phyloP scores from a whole-genome alignment of 1,140 invertebrate species.

The Drosophila sulfurigaster region DNA sequence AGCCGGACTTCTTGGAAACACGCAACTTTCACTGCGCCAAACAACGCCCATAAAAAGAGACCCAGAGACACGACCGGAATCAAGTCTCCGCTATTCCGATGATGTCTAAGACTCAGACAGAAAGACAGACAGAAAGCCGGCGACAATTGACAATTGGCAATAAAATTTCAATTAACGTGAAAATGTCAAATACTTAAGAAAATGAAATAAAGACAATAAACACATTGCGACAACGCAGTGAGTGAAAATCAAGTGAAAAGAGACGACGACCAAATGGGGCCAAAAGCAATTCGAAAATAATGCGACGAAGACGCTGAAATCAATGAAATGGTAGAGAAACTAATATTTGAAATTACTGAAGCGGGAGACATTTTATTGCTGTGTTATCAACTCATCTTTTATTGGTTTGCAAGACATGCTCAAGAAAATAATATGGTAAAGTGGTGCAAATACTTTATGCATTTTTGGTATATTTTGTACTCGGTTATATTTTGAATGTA shows the following conservation, averaged over 20 bases:
- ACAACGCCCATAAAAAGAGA: slow-evolving; percentile 67
- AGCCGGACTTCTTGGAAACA: slow-evolving; percentile 62
- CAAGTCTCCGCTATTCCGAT: slow-evolving; percentile 7
- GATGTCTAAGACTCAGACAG: background rate
- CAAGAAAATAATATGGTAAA: too few relatives aligned
- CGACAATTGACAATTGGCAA: slow-evolving; percentile 73
- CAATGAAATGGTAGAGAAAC: background rate
- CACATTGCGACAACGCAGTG: slow-evolving; percentile 8
- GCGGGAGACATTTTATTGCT: background rate
- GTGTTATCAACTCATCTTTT: slow-evolving; percentile 15
- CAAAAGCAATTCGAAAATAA: background rate
- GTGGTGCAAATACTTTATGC: too few relatives aligned
- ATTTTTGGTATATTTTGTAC: too few relatives aligned
- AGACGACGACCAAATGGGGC: background rate
- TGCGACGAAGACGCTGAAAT: background rate
- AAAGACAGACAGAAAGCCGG: slow-evolving; percentile 8
- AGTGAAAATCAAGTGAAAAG: slow-evolving; percentile 44
- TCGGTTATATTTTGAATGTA: too few relatives aligned
- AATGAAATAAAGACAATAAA: slow-evolving; percentile 39
- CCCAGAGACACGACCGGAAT: slow-evolving; percentile 28
- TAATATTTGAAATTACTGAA: slow-evolving; percentile 1
- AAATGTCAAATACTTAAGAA: slow-evolving; percentile 51
- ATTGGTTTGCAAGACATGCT: background rate
- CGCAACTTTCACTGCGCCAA: slow-evolving; percentile 71
- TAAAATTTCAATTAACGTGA: slow-evolving; percentile 72